phyloP scores from a whole-genome alignment of 2,113 vertebrate species.

The Pseudopodoces humilis region DNA sequence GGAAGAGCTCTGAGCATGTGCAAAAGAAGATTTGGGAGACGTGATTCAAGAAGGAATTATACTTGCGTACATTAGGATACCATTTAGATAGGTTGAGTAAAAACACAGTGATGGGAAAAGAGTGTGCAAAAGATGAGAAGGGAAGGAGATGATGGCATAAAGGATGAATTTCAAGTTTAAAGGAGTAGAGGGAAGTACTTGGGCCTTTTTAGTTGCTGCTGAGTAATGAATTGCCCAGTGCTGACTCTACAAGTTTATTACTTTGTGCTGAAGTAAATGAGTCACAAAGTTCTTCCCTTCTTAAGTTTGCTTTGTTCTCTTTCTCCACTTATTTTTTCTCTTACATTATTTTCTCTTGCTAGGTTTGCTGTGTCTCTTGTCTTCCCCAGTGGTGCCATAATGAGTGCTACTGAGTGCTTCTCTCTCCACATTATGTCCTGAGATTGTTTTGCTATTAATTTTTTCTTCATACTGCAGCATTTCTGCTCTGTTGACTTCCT shows the following conservation, averaged over 20 bases:
- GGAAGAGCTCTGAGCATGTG: neutral
- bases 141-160: neutral
- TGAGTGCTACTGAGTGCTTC: neutral
- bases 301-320: neutral
- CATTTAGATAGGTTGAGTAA: neutral
- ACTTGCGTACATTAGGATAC: neutral
- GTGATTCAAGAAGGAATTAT: neutral
- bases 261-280: neutral
- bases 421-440: neutral
- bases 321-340: neutral
- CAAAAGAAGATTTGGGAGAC: neutral
- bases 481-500: neutral
- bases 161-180: neutral
- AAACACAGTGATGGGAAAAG: fast-evolving
- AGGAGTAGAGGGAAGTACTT: neutral
- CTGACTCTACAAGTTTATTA: neutral
- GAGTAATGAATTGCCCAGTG: neutral
- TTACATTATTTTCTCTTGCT: neutral
- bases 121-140: neutral
- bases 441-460: neutral
- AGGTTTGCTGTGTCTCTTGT: neutral
- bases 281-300: neutral
- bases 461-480: neutral
- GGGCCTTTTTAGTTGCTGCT: neutral
- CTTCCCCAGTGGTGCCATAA: neutral